Evolutionary conservation across 2,113 vertebrate genomes (phyloP).

Genomic region (Dicaeum eximium): DNA sequence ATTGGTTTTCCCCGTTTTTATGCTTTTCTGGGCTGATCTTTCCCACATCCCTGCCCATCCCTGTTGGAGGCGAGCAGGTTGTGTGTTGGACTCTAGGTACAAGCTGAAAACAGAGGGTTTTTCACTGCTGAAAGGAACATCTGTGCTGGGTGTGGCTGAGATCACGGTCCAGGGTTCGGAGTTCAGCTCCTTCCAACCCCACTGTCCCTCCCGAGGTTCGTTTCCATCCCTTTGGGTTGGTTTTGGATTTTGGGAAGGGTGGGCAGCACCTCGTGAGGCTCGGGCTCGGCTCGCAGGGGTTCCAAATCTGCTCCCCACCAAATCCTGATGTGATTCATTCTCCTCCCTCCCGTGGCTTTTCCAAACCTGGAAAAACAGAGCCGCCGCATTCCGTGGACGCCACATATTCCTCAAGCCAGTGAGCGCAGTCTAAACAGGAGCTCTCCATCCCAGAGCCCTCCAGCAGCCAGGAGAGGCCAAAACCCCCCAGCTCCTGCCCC

Average conservation of each 20-base stretch:
- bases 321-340: background rate
- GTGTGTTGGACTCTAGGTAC: too few relatives aligned
- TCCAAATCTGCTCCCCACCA: background rate
- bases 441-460: background rate
- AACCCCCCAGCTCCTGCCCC: background rate
- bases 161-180: background rate
- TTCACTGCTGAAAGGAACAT: background rate
- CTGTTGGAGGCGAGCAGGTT: accelerated
- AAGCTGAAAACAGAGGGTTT: background rate
- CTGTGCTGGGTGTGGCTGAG: background rate
- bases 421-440: conserved; percentile 65
- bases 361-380: conserved; percentile 55
- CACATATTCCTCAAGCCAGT: conserved; percentile 65
- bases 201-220: background rate
- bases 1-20: background rate
- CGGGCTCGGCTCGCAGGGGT: background rate
- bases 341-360: background rate
- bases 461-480: background rate
- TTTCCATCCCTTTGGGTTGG: background rate
- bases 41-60: background rate
- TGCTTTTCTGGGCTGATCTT: background rate
- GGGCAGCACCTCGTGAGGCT: background rate
- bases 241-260: background rate
- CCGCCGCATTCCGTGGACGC: conserved; percentile 2
- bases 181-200: background rate